These are phyloP conservation scores for Helicoverpa armigera DNA, from an alignment of 1,140 invertebrate genomes.

Conservation along the genomic window DNA sequence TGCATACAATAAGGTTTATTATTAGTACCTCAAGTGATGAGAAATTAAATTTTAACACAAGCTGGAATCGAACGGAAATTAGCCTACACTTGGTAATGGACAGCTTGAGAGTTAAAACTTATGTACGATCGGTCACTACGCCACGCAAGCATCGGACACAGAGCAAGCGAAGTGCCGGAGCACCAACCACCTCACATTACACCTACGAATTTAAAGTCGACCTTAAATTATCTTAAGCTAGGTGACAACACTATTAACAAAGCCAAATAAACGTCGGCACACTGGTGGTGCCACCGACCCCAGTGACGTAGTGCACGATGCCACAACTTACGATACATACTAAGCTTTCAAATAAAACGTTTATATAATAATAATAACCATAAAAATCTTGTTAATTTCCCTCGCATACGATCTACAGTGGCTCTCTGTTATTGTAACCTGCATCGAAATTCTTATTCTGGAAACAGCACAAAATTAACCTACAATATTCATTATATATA, in stretches of 20 bases:
- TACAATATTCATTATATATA: conserved; percentile 86
- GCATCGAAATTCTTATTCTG: conserved; percentile 60
- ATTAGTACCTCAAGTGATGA: conserved; percentile 76
- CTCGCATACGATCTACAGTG: conserved; percentile 37
- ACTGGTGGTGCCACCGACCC: not conserved
- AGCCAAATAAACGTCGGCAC: conserved; percentile 9
- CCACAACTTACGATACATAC: conserved; percentile 20
- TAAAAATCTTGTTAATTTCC: conserved; percentile 43
- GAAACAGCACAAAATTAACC: conserved; percentile 79
- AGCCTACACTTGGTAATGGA: conserved; percentile 70
- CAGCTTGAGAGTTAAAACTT: conserved; percentile 54
- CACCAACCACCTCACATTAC: not conserved
- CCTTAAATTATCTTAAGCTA: conserved; percentile 34
- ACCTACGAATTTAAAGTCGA: conserved; percentile 9
- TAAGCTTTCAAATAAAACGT: conserved; percentile 47
- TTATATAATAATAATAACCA: conserved; percentile 39
- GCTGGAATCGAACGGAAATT: conserved; percentile 69
- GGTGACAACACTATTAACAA: conserved; percentile 36
- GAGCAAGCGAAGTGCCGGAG: not conserved
- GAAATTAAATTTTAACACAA: conserved; percentile 68
- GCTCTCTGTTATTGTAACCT: conserved; percentile 35
- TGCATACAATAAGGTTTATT: conserved; percentile 69
- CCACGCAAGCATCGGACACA: conserved; percentile 38
- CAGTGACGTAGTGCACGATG: conserved; percentile 32
- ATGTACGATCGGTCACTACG: conserved; percentile 40